These are phyloP conservation scores for Cercopithecus mona DNA, from an alignment of 2,113 vertebrate species.

Conservation along the genomic window DNA sequence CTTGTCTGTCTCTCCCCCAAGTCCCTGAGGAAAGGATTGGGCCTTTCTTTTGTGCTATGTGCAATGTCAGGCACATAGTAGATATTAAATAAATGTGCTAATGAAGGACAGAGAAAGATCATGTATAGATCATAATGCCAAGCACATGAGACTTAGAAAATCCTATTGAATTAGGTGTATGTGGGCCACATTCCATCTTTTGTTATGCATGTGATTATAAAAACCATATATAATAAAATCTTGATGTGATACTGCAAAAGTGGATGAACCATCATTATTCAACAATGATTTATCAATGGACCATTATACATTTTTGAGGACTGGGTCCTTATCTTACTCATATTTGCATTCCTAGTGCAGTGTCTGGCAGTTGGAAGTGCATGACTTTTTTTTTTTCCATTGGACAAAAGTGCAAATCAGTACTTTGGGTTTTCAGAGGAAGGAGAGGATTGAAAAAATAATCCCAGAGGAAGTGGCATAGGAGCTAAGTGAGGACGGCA, in stretches of 20 bases:
- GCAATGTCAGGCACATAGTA: background rate
- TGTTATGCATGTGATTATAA: background rate
- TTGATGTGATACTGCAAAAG: background rate
- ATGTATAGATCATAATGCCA: background rate
- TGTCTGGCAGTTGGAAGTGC: background rate
- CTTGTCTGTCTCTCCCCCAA: background rate
- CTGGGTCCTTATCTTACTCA: background rate
- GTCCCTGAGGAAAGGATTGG: background rate
- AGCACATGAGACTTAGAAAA: background rate
- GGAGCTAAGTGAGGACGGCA: background rate
- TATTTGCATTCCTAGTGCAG: background rate
- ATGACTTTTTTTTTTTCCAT: background rate
- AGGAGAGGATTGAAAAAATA: background rate
- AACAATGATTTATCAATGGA: background rate
- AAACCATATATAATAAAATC: background rate
- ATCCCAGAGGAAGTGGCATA: background rate
- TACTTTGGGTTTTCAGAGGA: background rate
- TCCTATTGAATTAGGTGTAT: background rate
- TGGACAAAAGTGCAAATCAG: background rate
- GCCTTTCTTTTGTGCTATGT: background rate
- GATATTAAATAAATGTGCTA: background rate
- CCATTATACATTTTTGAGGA: background rate
- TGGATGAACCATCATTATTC: conserved; percentile 1
- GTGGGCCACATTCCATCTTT: background rate
- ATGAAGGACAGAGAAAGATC: background rate